Evolutionary conservation across 2,113 vertebrate genomes (phyloP), one percentile per base, ranked within the genome.

Genomic region (Elanoides forficatus): DNA sequence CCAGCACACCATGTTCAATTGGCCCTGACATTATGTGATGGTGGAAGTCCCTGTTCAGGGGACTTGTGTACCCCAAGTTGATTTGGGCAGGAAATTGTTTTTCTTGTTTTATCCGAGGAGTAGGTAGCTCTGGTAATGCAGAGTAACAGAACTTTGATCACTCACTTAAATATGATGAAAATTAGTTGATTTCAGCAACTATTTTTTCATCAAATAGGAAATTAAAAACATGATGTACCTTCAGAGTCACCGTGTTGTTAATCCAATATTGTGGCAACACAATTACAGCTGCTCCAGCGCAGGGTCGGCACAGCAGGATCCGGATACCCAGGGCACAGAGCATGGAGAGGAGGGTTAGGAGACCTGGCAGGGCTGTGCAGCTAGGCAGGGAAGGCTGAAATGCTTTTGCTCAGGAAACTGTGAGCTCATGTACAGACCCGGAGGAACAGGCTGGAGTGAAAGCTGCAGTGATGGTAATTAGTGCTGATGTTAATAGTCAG

Each of bases 201-300:
- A 1, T 21, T 85, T 89, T 86, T 82, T 70, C 32, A 81, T 55
- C 40, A 73, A 70, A 53, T 58, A 73, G 76, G 73, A 90, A 93
- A 90, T 87, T 48, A 47, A 85, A 92, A 88, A 55, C 1, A 15
- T 75, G 56, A 29, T 79, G 60, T 74, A 74, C 68, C 68, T 84
- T 86, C 86, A 87, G 68, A 87, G 25, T n/a, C 10, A 10, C 45
- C 0, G 4, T 23, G 55, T 16, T 88, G 36, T 79, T 95, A 94
- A 95, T 91, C 91, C 89, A 82, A 10, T 97, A 40, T 97, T 94
- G 93, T 91, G 96, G 94, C 93, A 96, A 94, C 91, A 95, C 84
- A 89, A 80, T 79, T 91, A 93, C 21, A 73, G 73, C 66, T 91
- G 81, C 15, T 70, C 63, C 81, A 67, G 27, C 1, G 11, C 1